A percentile compares a stretch with the other conserved stretches of the same genome.
Evolutionary conservation across 2,888 invertebrate genomes (phyloP).

Genomic region (Dyspetes luteomarginatus): DNA sequence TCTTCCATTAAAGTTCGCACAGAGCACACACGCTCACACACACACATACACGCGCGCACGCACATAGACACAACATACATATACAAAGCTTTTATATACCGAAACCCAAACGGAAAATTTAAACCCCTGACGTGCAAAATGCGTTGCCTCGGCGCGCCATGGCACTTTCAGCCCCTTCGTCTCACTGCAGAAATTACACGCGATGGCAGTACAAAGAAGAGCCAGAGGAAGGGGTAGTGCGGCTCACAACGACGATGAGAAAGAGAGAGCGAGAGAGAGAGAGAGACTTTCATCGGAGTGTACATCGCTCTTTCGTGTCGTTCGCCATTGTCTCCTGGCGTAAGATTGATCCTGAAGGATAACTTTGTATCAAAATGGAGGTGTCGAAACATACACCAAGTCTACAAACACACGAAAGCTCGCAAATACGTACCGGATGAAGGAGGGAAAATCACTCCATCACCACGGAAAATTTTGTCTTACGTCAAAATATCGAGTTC

Average conservation of each 20-base stretch:
- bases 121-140: slow-evolving; percentile 60
- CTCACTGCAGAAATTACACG: slow-evolving; percentile 72
- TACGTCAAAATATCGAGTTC: slow-evolving; percentile 54
- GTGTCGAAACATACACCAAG: not conserved
- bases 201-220: slow-evolving; percentile 71
- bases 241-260: not conserved
- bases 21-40: no score
- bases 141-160: slow-evolving; percentile 37
- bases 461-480: slow-evolving; percentile 31
- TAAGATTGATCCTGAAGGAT: slow-evolving; percentile 63
- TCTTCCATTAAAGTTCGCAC: slow-evolving; percentile 74
- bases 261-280: not conserved
- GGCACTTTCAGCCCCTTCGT: slow-evolving; percentile 67
- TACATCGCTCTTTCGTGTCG: slow-evolving; percentile 41
- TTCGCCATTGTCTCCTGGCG: slow-evolving; percentile 52
- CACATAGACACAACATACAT: no score
- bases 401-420: not conserved
- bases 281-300: slow-evolving; percentile 71
- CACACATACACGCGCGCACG: no score
- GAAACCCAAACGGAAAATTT: slow-evolving; percentile 63
- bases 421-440: not conserved
- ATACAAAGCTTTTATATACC: slow-evolving; percentile 12
- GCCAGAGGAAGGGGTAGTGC: slow-evolving; percentile 30
- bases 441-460: slow-evolving; percentile 23
- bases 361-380: slow-evolving; percentile 50